A percentile compares a stretch with the other conserved stretches of the same genome.
phyloP scores from a whole-genome alignment of 2,113 vertebrate species.

The Emydura subglobosa region DNA sequence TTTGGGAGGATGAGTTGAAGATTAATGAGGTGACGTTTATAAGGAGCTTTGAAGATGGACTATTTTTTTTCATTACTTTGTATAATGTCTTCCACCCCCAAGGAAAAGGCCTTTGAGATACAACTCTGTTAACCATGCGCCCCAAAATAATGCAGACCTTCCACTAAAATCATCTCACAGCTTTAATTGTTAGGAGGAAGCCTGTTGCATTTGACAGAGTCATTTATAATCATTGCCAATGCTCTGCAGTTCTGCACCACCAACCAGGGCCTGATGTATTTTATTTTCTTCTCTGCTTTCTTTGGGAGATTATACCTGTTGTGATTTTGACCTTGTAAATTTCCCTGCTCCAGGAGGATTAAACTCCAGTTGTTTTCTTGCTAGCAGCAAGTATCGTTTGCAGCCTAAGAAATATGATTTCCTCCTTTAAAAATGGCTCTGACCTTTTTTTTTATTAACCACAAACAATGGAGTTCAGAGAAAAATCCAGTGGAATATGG shows the following conservation, averaged over 20 bases:
- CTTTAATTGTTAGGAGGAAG: slow-evolving; percentile 36
- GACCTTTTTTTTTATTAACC: slow-evolving; percentile 56
- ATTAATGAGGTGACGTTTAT: slow-evolving; percentile 47
- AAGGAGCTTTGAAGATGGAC: slow-evolving; percentile 63
- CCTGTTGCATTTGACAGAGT: slow-evolving; percentile 40
- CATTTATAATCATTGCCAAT: slow-evolving; percentile 19
- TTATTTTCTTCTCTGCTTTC: slow-evolving; percentile 33
- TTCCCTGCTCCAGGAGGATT: slow-evolving; percentile 37
- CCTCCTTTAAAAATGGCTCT: slow-evolving; percentile 62
- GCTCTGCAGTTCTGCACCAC: neutral
- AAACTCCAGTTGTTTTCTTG: slow-evolving; percentile 24
- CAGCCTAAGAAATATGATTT: slow-evolving; percentile 61
- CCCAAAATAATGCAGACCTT: slow-evolving; percentile 28
- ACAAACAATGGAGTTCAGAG: slow-evolving; percentile 56
- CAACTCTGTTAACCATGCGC: neutral
- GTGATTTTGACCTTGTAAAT: slow-evolving; percentile 44
- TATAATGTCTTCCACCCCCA: slow-evolving; percentile 30
- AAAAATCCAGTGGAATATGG: slow-evolving; percentile 38
- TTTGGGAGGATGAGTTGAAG: neutral
- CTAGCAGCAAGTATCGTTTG: neutral
- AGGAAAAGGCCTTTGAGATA: slow-evolving; percentile 41
- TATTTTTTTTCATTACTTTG: slow-evolving; percentile 55
- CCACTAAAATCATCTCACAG: slow-evolving; percentile 3
- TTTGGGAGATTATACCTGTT: neutral
- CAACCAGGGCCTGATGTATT: slow-evolving; percentile 3